These are phyloP conservation scores for Dipodomys merriami DNA, from an alignment of 2,113 vertebrate species.

Conservation along the genomic window DNA sequence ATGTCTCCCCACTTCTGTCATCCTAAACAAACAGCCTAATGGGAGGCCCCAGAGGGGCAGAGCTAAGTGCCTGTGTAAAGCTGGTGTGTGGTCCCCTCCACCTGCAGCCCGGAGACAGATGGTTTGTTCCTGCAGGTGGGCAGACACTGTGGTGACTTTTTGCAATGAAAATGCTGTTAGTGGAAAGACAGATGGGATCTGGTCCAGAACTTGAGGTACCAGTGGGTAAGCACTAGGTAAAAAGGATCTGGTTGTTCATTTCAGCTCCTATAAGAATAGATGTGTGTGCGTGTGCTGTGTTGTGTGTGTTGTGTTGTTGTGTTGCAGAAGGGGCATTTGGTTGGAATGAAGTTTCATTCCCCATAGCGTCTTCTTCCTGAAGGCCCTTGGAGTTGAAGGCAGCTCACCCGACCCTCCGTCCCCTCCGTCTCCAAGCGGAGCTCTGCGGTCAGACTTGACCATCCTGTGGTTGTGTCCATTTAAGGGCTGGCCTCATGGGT, in stretches of 20 bases:
- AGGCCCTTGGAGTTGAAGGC: not conserved
- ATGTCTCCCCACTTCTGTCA: not conserved
- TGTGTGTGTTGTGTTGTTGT: too few species aligned
- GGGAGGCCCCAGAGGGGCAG: too few species aligned
- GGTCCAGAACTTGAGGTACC: not conserved
- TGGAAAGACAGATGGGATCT: slow-evolving; percentile 26
- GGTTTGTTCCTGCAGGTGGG: not conserved
- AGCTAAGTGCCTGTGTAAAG: too few species aligned
- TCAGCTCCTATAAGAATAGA: not conserved
- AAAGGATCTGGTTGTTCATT: not conserved
- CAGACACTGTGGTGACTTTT: not conserved
- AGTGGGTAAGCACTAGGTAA: not conserved
- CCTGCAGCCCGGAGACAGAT: not conserved
- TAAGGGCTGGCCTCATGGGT: not conserved
- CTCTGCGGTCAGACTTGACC: not conserved
- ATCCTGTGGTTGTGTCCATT: not conserved
- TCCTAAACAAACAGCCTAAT: not conserved
- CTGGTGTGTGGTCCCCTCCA: slow-evolving; percentile 30
- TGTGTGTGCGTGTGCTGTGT: too few species aligned
- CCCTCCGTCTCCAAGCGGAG: not conserved
- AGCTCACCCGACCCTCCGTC: not conserved
- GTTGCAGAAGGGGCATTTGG: too few species aligned
- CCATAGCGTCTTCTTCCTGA: too few species aligned
- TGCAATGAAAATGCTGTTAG: not conserved
- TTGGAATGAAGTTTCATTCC: not conserved